A percentile compares a stretch with the other conserved stretches of the same genome.
Evolutionary conservation across 2,797 vertebrate genomes (phyloP).

Genomic region (Coilia nasus): DNA sequence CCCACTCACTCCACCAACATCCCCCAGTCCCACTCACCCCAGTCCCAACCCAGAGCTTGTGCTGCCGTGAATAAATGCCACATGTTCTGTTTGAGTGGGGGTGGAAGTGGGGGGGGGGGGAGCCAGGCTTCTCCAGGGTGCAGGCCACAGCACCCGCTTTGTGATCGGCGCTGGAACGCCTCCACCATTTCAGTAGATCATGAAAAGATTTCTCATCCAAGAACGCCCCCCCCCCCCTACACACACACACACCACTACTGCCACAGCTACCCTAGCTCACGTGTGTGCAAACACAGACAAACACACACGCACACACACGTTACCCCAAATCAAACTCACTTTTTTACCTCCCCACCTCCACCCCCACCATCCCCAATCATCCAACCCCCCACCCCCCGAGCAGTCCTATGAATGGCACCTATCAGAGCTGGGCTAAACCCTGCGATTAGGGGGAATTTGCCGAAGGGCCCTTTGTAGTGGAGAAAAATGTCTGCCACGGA

Average conservation of each 20-base stretch:
- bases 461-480: conserved; percentile 92
- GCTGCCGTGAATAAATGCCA: conserved; percentile 61
- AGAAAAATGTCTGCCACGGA: conserved; percentile 94
- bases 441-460: conserved; percentile 93
- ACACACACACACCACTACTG: not conserved
- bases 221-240: conserved; percentile 27
- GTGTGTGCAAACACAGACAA: not conserved
- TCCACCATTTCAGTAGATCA: conserved; percentile 76
- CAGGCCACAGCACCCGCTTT: conserved; percentile 73
- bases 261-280: not conserved
- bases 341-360: conserved; percentile 10
- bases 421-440: conserved; percentile 88
- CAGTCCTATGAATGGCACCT: conserved; percentile 90
- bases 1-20: not conserved
- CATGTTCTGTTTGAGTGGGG: conserved; percentile 65
- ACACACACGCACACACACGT: not conserved
- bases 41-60: conserved; percentile 4
- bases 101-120: conserved; percentile 53
- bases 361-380: conserved; percentile 69
- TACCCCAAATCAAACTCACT: conserved; percentile 18
- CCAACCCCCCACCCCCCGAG: conserved; percentile 72
- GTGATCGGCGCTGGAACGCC: conserved; percentile 79
- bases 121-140: conserved; percentile 59
- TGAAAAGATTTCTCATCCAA: conserved; percentile 76
- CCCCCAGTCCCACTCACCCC: conserved; percentile 28